Evolutionary conservation across 2,113 vertebrate genomes (phyloP), one percentile per base, ranked within the genome.

Genomic region (Callipepla californica): DNA sequence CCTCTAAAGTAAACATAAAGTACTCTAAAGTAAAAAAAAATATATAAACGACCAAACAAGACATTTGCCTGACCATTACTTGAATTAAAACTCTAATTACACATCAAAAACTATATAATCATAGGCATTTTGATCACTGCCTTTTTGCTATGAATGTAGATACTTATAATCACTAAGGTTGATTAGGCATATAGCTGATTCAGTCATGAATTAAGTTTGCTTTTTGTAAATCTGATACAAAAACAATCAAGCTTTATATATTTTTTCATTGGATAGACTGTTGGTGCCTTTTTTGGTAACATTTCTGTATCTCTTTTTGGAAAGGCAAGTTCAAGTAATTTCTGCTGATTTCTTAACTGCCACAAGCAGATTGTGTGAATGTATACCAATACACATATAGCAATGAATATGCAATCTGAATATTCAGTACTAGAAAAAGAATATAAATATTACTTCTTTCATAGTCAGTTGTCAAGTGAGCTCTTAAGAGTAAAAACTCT

Each of bases 41-140:
- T 36, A 36, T 36, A 63, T 30, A 89, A 93, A 61, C 40, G 80
- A 87, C 44, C 9, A 87, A 89, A 65, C 3, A 59, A 81, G 34
- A 50, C 22, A 40, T 90, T 89, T 94, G 61, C n/a, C 23, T 59
- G 73, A 81, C 30, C 12, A 44, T 90, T 80, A 66, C 55, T 89
- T 34, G 59, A 68, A 67, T 86, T 26, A 78, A 81, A 80, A 51
- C 25, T 55, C 73, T 90, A 62, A 84, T 90, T 85, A 90, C 55
- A 55, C 47, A 89, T 84, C n/a, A 90, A 80, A 72, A 85, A 59
- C 2, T n/a, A 42, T 38, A 23, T 34, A 77, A 5, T 16, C 10
- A 78, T 66, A 2, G 2, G 2, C 23, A 47, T 80, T 81, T 90
- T 63, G 40, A 89, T 72, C 14, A 6, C 12, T 42, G n/a, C 14